Percentiles rank a stretch among this genome's conserved stretches.
Conservation (phyloP, 2,888 invertebrate genomes). For the Sphecodes monilicornis region DNA sequence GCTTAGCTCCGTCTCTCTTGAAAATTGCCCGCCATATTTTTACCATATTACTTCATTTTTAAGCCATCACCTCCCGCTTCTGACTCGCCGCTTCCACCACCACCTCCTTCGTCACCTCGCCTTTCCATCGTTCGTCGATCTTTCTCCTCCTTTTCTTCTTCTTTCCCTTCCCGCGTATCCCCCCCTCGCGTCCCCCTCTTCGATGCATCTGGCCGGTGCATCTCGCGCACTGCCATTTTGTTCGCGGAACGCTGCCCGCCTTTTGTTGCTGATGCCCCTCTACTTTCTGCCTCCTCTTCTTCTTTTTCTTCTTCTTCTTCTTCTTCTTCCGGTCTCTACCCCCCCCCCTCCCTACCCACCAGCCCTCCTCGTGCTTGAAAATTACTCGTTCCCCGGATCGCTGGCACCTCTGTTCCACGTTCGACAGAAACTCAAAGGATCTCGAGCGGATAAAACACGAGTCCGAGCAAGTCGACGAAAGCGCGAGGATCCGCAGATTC, state of each 20-base stretch:
- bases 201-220: constrained; percentile 19
- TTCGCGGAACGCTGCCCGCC: constrained; percentile 47
- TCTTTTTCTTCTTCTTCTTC: neutral
- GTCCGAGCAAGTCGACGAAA: neutral
- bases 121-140: constrained; percentile 49
- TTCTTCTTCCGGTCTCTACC: neutral
- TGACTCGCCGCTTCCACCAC: constrained; percentile 46
- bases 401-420: neutral
- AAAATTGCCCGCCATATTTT: constrained; percentile 77
- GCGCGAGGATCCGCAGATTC: constrained; percentile 14
- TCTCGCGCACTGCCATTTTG: constrained; percentile 70
- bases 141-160: constrained; percentile 22
- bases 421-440: neutral
- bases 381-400: constrained; percentile 62
- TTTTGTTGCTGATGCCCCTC: constrained; percentile 23
- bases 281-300: constrained; percentile 7
- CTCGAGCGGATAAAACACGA: neutral
- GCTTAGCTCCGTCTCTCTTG: constrained; percentile 71
- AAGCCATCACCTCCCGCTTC: constrained; percentile 69
- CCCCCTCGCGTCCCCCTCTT: neutral
- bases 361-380: constrained; percentile 43
- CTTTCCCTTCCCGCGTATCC: neutral
- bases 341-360: too few species aligned
- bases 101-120: constrained; percentile 34
- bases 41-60: constrained; percentile 78